Base-by-base conservation (phyloP, 2,113 vertebrate species). In the Brienomyrus brachyistius region DNA sequence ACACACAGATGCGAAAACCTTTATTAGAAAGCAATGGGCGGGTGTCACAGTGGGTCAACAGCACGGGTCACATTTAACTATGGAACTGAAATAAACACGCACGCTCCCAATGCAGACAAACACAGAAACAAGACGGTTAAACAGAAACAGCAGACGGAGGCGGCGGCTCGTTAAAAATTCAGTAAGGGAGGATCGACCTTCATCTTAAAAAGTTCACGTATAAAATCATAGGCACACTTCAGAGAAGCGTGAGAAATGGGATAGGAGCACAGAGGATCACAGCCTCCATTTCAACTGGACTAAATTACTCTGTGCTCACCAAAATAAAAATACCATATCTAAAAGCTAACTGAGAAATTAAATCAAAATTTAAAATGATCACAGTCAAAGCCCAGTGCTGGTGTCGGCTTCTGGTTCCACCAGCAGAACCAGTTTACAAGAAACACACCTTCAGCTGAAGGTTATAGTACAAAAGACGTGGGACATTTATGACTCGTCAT, bases 291-390 rank as follows among this genome's bases (percentile, higher is more conserved):
- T 62, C 6, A 62, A 9, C 21, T 8, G 56, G n/a, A 66, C 62
- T 70, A 31, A 70, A 31, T 31, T 70, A 70, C 3, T 66, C 9
- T 27, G 11, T 86, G 27, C 21, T 40, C 10, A 87, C 10, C 27
- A 56, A 87, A 87, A 87, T 15, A 54, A 87, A 87, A 87, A 87
- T 31, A 87, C 6, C 13, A 86, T 86, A 15, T 86, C n/a, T 86
- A 51, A 86, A 51, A 86, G n/a, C 10, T 9, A 51, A 51, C 23
- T 7, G n/a, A 86, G 51, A 86, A 86, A 40, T 43, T 50, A 52
- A 52, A 35, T 43, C 13, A n/a, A 56, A 54, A 54, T 43, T 54
- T 56, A 56, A 87, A 87, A 87, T 8, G 19, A 54, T 21, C 85
- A 86, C 27, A 54, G 85, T 54, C 27, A 54, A 48, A 87, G 4